Base-by-base conservation (phyloP, 2,113 vertebrate genomes). In the Onychostruthus taczanowskii region DNA sequence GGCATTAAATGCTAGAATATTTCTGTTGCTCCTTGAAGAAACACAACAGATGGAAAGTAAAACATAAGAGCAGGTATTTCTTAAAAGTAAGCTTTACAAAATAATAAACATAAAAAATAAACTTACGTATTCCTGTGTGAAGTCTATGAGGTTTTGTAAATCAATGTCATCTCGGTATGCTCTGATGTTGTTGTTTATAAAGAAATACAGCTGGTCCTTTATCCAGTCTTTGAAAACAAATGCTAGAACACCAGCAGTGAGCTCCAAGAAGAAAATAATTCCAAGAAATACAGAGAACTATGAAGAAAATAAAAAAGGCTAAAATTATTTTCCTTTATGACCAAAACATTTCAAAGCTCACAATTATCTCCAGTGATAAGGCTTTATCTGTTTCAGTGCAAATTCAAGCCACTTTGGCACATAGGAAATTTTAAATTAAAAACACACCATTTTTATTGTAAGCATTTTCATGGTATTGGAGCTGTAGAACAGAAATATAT, bases 141-240 rank as follows among this genome's bases (percentile, higher is more conserved):
- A 99, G 97, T 99, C 99, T 95, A 99, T 99, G 87, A 99, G 98
- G 97, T 99, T 99, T 96, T 99, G 99, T 85, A 99, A 98, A 97
- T 99, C 99, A 72, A 99, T 99, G 97, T 99, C 99, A 81, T 99
- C 99, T 95, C 99, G 96, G 97, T 99, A 99, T 0, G 99, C 99
- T 95, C 99, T 98, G 96, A 99, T 99, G 98, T 99, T 99, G 98
- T 99, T 99, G 98, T 99, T 99, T 96, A 99, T 99, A 93, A 99
- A 99, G 97, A 99, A 99, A 97, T 99, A 99, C 69, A 99, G 99
- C 98, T 99, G 99, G 97, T 99, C 99, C 97, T 99, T 99, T 98
- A 99, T 99, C 99, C 99, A 99, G 97, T 99, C 99, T 98, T 99
- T 99, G 98, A 99, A 99, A 94, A 99, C 99, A 96, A 99, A 99